A percentile compares a stretch with the other conserved stretches of the same genome.
These are phyloP conservation scores for Lepidothrix coronata DNA, from an alignment of 2,113 vertebrate species.

Conservation along the genomic window DNA sequence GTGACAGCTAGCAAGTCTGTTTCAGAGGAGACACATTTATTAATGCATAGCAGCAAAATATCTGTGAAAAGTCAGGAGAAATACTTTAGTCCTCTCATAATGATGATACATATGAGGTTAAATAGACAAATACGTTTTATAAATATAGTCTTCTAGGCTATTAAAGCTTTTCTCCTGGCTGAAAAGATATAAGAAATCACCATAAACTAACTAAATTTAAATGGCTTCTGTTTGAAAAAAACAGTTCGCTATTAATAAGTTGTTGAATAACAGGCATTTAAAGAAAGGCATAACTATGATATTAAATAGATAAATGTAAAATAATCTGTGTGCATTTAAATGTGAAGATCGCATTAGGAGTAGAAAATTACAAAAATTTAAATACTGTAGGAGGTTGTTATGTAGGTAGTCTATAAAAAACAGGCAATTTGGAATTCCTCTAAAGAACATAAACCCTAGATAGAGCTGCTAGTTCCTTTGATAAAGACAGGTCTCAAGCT, in stretches of 20 bases:
- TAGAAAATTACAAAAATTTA: conserved; percentile 71
- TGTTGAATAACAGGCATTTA: conserved; percentile 69
- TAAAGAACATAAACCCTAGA: conserved; percentile 72
- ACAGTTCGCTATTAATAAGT: conserved; percentile 42
- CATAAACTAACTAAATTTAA: conserved; percentile 62
- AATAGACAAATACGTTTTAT: conserved; percentile 63
- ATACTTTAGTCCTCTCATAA: conserved; percentile 35
- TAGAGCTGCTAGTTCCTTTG: conserved; percentile 68
- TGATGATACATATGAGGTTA: conserved; percentile 35
- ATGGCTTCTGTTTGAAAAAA: conserved; percentile 19
- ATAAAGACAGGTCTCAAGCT: conserved; percentile 72
- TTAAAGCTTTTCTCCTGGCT: conserved; percentile 46
- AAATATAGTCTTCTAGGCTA: conserved; percentile 51
- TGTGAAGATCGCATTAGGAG: conserved; percentile 68
- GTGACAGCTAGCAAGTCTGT: conserved; percentile 1
- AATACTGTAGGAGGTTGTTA: conserved; percentile 71
- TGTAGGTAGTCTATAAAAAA: conserved; percentile 70
- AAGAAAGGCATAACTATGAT: conserved; percentile 64
- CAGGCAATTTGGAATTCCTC: conserved; percentile 72
- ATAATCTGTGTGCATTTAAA: conserved; percentile 69
- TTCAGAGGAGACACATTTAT: conserved; percentile 11
- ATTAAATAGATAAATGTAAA: conserved; percentile 73
- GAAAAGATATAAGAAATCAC: conserved; percentile 45
- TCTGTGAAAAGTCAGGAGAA: conserved; percentile 19
- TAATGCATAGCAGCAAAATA: neutral